Evolutionary conservation across 2,888 invertebrate genomes (phyloP).

Genomic region (Mycogona germanica): DNA sequence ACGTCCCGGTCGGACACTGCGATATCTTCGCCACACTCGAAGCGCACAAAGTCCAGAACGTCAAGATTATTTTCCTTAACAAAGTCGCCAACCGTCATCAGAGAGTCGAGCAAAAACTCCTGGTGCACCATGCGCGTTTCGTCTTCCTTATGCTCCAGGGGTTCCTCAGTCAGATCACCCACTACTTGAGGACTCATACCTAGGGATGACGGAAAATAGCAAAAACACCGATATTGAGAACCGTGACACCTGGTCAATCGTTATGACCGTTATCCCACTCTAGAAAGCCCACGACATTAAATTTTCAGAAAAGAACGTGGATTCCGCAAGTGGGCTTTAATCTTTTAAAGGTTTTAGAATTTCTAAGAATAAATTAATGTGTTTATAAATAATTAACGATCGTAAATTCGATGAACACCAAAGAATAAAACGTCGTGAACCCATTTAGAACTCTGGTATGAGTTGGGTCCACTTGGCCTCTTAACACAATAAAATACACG

Average conservation of each 20-base stretch:
- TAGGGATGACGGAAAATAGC: conserved; percentile 24
- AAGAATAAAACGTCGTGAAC: too few relatives aligned
- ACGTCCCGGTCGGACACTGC: not conserved
- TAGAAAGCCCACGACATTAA: too few relatives aligned
- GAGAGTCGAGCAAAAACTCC: conserved; percentile 71
- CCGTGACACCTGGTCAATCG: not conserved
- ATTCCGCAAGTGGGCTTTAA: too few relatives aligned
- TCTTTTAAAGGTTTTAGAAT: too few relatives aligned
- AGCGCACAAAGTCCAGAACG: conserved; percentile 69
- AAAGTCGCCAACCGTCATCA: conserved; percentile 56
- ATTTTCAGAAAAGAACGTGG: too few relatives aligned
- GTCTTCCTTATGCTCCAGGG: conserved; percentile 43
- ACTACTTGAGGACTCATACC: conserved; percentile 67
- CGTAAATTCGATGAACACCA: too few relatives aligned
- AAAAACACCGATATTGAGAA: conserved; percentile 6
- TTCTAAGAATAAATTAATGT: too few relatives aligned
- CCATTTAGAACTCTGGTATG: too few relatives aligned
- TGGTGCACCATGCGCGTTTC: conserved; percentile 72
- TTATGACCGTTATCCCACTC: too few relatives aligned
- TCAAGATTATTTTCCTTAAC: conserved; percentile 42
- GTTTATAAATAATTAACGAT: too few relatives aligned
- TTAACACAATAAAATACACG: too few relatives aligned
- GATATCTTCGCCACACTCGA: conserved; percentile 67
- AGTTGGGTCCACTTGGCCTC: too few relatives aligned
- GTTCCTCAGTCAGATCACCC: conserved; percentile 37